Base-by-base conservation (phyloP, 2,797 vertebrate species). In the Brotula barbata region DNA sequence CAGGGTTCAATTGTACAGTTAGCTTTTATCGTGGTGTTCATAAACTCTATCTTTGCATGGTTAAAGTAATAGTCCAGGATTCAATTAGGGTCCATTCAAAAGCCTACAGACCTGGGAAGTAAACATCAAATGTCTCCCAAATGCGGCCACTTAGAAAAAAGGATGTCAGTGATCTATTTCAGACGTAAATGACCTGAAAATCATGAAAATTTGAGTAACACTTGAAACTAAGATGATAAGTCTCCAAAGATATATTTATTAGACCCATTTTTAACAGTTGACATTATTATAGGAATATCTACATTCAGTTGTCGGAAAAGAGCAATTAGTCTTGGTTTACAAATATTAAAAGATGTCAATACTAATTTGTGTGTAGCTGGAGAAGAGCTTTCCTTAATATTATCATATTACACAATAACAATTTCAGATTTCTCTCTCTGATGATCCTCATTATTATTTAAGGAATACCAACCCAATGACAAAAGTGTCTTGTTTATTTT, bases 401-500 rank as follows among this genome's bases (percentile, higher is more conserved):
- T 1, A 6, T 57, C n/a, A 39, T 43, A 19, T 13, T 22, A 21
- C 14, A 33, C 31, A 40, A n/a, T 11, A 49, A 14, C 13, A 21
- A 47, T 44, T 50, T 33, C 25, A 28, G 25, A 4, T 28, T 28
- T 28, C 13, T 50, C 2, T 43, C 16, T 57, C 25, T 28, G 25
- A 4, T 28, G 8, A 2, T 15, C 22, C n/a, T 36, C 12, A 49
- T 47, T 1, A 34, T 52, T 31, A 33, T 5, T 13, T 41, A 25
- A 21, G 3, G 25, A 28, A 28, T 28, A 28, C 16, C 28, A 13
- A 9, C 17, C 46, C 11, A 12, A 5, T 14, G 14, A n/a, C n/a
- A n/a, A n/a, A n/a, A n/a, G n/a, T 53, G 40, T 10, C 9, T 13
- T 28, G n/a, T 57, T 19, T 44, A 3, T 46, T 68, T 20, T 22